Percentiles rank a stretch among this genome's conserved stretches.
Evolutionary conservation across 2,888 invertebrate species (phyloP).

Genomic region (Erebia ligea): DNA sequence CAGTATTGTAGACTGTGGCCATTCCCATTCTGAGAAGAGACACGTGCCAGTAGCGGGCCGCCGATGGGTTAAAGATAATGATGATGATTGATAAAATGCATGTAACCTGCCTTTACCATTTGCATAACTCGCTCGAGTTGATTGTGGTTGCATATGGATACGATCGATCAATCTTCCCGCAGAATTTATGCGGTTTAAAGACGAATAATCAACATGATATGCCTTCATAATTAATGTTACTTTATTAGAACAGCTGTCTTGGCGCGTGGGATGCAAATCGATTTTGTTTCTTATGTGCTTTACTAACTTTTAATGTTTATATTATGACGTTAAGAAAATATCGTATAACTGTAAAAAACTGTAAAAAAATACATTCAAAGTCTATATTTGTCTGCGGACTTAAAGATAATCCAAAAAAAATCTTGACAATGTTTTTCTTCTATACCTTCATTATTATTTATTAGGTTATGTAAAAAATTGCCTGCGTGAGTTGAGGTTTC

Average conservation of each 20-base stretch:
- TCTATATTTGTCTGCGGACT: not conserved
- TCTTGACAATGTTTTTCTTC: not conserved
- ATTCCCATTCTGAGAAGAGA: no score
- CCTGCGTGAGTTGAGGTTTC: no score
- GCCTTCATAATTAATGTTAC: slow-evolving; percentile 53
- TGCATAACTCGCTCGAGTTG: slow-evolving; percentile 58
- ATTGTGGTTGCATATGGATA: slow-evolving; percentile 54
- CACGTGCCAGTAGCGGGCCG: no score
- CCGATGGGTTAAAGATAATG: no score
- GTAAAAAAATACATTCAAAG: no score
- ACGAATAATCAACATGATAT: slow-evolving; percentile 49
- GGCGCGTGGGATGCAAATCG: slow-evolving; percentile 34
- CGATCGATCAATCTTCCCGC: slow-evolving; percentile 67
- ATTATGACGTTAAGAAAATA: not conserved
- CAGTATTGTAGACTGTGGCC: no score
- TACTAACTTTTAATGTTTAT: slow-evolving; percentile 32
- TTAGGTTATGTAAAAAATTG: no score
- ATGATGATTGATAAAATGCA: no score
- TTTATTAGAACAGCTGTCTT: slow-evolving; percentile 47
- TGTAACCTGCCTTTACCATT: slow-evolving; percentile 50
- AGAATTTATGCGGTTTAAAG: slow-evolving; percentile 51
- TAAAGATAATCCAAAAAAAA: not conserved
- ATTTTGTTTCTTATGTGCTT: slow-evolving; percentile 38
- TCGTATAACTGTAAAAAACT: no score
- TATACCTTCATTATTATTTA: not conserved